Evolutionary conservation across 2,888 invertebrate species (phyloP).

Genomic region (Papilio elwesi): DNA sequence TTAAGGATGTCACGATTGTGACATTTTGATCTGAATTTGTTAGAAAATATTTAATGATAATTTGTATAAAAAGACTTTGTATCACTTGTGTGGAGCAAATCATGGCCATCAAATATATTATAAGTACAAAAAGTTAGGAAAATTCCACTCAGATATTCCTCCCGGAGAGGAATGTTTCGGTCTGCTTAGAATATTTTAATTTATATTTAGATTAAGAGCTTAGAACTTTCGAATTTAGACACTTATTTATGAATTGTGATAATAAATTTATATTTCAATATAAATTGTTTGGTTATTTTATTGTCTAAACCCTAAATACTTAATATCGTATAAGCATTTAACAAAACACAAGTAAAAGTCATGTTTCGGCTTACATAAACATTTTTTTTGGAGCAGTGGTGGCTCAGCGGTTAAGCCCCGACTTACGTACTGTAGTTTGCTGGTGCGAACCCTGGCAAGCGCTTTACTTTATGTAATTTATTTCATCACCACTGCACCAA

Average conservation of each 20-base stretch:
- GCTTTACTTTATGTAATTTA: no score
- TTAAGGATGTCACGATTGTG: conserved; percentile 62
- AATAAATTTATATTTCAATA: conserved; percentile 75
- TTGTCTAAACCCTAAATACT: not conserved
- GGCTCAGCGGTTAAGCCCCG: no score
- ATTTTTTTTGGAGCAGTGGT: no score
- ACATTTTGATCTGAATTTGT: conserved; percentile 60
- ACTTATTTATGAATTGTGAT: conserved; percentile 83
- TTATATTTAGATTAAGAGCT: conserved; percentile 74
- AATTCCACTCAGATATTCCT: conserved; percentile 50
- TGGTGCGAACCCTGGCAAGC: no score
- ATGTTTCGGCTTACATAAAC: no score
- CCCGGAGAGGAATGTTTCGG: conserved; percentile 53
- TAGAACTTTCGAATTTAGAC: conserved; percentile 70
- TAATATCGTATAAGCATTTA: no score
- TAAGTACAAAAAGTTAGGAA: conserved; percentile 60
- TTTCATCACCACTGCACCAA: no score
- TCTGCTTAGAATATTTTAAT: conserved; percentile 70
- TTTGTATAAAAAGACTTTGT: conserved; percentile 37
- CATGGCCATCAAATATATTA: conserved; percentile 49
- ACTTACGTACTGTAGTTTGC: no score
- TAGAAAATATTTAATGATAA: conserved; percentile 46
- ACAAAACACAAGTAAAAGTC: no score
- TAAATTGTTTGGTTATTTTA: conserved; percentile 44
- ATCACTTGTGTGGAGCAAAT: conserved; percentile 37